Evolutionary conservation across 2,797 vertebrate genomes (phyloP).

Genomic region (Neomorphus geoffroyi): DNA sequence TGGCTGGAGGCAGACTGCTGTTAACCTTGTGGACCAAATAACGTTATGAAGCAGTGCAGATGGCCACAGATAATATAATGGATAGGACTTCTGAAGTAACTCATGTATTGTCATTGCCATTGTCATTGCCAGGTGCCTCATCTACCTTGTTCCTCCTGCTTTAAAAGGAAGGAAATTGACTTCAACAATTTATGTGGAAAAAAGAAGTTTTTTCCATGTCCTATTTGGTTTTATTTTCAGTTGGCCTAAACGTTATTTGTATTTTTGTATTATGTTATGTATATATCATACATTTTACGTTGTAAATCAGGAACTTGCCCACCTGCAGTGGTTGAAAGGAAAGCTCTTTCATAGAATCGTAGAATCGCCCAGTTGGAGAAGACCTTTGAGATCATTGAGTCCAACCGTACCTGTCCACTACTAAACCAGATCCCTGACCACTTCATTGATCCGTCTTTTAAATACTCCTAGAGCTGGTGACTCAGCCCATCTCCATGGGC

Average conservation of each 20-base stretch:
- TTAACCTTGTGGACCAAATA: neutral
- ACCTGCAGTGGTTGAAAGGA: neutral
- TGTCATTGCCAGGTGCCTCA: neutral
- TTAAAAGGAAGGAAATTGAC: neutral
- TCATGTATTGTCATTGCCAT: neutral
- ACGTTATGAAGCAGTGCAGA: neutral
- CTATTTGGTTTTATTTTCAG: neutral
- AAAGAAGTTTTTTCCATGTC: neutral
- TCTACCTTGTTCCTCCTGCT: neutral
- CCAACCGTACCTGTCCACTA: too few relatives aligned
- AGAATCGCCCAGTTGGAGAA: too few relatives aligned
- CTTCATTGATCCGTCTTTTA: too few relatives aligned
- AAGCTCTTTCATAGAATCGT: neutral
- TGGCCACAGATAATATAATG: neutral
- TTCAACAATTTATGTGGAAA: neutral
- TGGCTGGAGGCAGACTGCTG: neutral
- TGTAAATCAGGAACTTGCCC: neutral
- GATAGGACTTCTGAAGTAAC: neutral
- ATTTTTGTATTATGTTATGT: neutral
- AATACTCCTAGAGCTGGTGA: too few relatives aligned
- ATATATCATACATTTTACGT: neutral
- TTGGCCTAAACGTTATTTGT: neutral
- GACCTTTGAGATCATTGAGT: too few relatives aligned
- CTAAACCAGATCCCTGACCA: too few relatives aligned
- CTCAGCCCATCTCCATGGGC: too few relatives aligned